Evolutionary conservation across 2,888 invertebrate species (phyloP).

Genomic region (Torymus auratus): DNA sequence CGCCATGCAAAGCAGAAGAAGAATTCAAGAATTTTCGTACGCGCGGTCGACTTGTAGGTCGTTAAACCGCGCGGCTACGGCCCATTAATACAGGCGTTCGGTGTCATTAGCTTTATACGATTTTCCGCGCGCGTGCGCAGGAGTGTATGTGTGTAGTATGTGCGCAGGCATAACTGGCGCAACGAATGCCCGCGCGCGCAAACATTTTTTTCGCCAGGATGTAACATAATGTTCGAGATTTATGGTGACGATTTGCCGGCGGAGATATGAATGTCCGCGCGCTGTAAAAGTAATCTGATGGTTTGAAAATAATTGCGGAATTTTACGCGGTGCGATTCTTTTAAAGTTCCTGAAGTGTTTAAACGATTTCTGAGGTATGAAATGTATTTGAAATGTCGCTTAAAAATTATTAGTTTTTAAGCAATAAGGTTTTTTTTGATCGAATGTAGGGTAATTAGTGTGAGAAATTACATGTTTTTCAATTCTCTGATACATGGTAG

Average conservation of each 20-base stretch:
- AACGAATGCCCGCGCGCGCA: not conserved
- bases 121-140: conserved; percentile 2
- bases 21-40: conserved; percentile 41
- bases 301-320: conserved; percentile 31
- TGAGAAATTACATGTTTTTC: no score
- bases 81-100: conserved; percentile 33
- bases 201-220: conserved; percentile 6
- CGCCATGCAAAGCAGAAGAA: not conserved
- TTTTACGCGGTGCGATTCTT: conserved; percentile 7
- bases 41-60: conserved; percentile 24
- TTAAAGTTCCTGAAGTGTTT: not conserved
- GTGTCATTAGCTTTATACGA: conserved; percentile 41
- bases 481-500: no score
- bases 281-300: conserved; percentile 16
- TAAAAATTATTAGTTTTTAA: conserved; percentile 18
- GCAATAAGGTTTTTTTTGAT: conserved; percentile 14
- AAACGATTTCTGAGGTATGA: not conserved
- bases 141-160: no score
- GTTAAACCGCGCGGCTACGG: conserved; percentile 13
- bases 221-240: conserved; percentile 40
- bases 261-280: not conserved
- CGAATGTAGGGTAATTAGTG: not conserved
- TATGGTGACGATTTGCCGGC: conserved; percentile 30
- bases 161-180: no score
- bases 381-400: not conserved